Evolutionary conservation across 2,113 vertebrate species (phyloP), one percentile per base, ranked within the genome.

Genomic region (Dascyllus trimaculatus): DNA sequence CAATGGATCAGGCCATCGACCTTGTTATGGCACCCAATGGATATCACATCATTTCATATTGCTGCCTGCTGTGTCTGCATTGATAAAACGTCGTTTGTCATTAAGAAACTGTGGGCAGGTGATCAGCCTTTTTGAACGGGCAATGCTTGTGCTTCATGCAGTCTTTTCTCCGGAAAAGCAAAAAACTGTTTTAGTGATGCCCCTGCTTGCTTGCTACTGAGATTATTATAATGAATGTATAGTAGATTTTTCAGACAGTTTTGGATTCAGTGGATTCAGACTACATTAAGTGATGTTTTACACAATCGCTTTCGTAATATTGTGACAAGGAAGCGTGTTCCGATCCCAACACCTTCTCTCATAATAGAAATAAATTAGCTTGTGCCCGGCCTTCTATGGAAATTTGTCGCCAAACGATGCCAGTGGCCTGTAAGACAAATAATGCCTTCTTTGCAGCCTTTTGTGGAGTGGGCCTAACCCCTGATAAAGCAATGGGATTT

Each of bases 61-160:
- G 84, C 83, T 84, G 72, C 86, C 86, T 43, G 85, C 93, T 93
- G 92, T 18, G 88, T 68, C 77, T 78, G 75, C 89, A 91, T 92
- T 92, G 90, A 91, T 92, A 88, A 92, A 91, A 91, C 67, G 88
- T 91, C 87, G 71, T 90, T 86, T 88, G 81, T 90, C 88, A 89
- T 92, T 89, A 91, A 79, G 82, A 79, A 81, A 61, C 72, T 35
- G 86, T 66, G 73, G 65, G 80, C 82, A 90, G 78, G 82, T 86
- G 72, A 89, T 85, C 72, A 71, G 72, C 35, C 69, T 80, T 56
- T 85, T 62, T 75, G 46, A 68, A 25, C 73, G 51, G 43, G 22
- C 52, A 11, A 7, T 22, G 52, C 18, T 19, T 52, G 40, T 29
- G 61, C 38, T 14, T 54, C 24, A 66, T 58, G 49, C 53, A 24